phyloP scores from a whole-genome alignment of 2,888 invertebrate genomes.

The Drosophila barbarae region DNA sequence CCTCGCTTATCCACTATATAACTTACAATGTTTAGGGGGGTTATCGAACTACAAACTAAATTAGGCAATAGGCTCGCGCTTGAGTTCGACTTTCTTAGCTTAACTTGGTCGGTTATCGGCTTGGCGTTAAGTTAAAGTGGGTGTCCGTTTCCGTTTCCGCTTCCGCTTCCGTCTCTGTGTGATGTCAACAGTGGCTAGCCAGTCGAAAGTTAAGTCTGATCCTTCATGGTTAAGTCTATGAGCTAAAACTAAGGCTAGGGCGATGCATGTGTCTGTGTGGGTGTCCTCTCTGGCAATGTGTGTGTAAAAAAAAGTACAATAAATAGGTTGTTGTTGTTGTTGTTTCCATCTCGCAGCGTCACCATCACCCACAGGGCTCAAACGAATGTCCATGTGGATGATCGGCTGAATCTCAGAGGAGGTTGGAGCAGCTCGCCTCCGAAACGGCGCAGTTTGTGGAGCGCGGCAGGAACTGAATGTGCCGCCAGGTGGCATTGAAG shows the following conservation, averaged over 20 bases:
- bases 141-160: not conserved
- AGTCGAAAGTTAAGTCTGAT: conserved; percentile 29
- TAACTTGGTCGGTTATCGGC: conserved; percentile 16
- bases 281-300: conserved; percentile 26
- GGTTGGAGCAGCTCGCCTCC: conserved; percentile 72
- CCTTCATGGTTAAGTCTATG: conserved; percentile 24
- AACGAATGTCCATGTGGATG: conserved; percentile 20
- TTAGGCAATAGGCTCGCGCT: conserved; percentile 34
- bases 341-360: conserved; percentile 26
- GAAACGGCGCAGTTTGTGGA: conserved; percentile 75
- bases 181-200: conserved; percentile 61
- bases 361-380: conserved; percentile 26
- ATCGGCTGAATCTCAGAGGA: conserved; percentile 61
- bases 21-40: conserved; percentile 24
- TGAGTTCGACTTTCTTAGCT: conserved; percentile 27
- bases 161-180: conserved; percentile 22
- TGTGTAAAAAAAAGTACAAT: conserved; percentile 58
- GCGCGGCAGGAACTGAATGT: conserved; percentile 77
- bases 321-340: conserved; percentile 56
- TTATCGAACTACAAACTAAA: conserved; percentile 24
- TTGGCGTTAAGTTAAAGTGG: conserved; percentile 2
- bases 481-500: conserved; percentile 78
- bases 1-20: conserved; percentile 29
- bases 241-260: conserved; percentile 44
- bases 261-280: conserved; percentile 34